Evolutionary conservation across 37 sponge, comb jelly and placozoan genomes (phyloP), one percentile per base, ranked within the genome.

Genomic region (Eunapius fragilis): DNA sequence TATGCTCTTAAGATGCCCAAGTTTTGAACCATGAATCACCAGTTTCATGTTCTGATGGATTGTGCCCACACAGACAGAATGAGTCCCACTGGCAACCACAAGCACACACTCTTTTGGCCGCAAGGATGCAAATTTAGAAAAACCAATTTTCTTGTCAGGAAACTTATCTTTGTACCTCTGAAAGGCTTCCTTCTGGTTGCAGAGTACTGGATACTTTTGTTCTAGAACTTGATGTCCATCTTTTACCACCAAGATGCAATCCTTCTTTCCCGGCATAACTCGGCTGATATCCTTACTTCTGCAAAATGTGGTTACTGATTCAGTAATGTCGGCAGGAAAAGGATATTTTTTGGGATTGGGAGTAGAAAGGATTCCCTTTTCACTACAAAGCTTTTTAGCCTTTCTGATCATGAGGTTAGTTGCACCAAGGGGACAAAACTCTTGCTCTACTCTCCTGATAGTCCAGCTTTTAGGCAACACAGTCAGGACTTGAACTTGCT

Each of bases 11-110:
- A 73, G 31, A 22, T 83, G 33, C 22, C 25, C 30, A 14, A 83
- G 26, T 72, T 76, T 82, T n/a, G 25, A 47, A 77, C 88, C 81
- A n/a, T 35, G 25, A n/a, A 90, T 49, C 77, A 90, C 72, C 0
- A 85, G 77, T 47, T 85, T 90, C 17, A 85, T 86, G 80, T 90
- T 90, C 36, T 90, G 86, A 77, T 90, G 90, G 22, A 81, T 87
- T n/a, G 80, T 79, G 67, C 87, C 80, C 31, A 88, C 89, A 76
- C 89, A 88, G 14, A 88, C 84, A 14, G 89, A 68, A 83, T 88
- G 89, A 27, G 89, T 88, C 31, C 89, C 79, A 70, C 73, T 79
- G 25, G 81, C 79, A n/a, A 75, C 87, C 12, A 81, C 80, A 30
- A 72, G 73, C 58, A 58, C 58, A 86, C 86, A 86, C 31, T 77